phyloP scores from a whole-genome alignment of 2,888 invertebrate genomes.

The Trimorus sp. region DNA sequence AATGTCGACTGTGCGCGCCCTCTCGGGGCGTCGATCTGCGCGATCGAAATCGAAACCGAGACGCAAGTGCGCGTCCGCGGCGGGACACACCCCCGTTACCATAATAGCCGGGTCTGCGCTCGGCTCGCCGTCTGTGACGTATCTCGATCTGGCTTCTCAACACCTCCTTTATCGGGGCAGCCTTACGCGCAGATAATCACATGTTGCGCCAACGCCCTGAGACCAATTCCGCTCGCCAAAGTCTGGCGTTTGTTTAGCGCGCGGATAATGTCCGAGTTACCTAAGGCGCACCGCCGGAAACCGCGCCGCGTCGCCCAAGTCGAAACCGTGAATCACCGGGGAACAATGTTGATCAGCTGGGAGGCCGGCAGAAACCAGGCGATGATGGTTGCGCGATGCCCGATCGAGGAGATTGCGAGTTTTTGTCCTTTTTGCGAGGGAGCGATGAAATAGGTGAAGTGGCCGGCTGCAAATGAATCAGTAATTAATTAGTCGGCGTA shows the following conservation, averaged over 20 bases:
- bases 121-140: constrained; percentile 76
- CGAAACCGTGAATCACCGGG: constrained; percentile 45
- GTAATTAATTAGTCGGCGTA: too few species aligned
- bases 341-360: too few species aligned
- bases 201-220: constrained; percentile 73
- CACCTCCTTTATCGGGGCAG: constrained; percentile 80
- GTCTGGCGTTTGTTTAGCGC: constrained; percentile 78
- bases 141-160: constrained; percentile 79
- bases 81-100: constrained; percentile 53
- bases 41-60: constrained; percentile 62
- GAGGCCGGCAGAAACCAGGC: too few species aligned
- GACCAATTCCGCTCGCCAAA: constrained; percentile 75
- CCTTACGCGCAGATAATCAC: constrained; percentile 76
- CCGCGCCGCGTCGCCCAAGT: constrained; percentile 38
- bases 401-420: not conserved
- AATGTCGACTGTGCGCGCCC: constrained; percentile 4
- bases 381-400: too few species aligned
- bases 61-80: constrained; percentile 26
- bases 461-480: too few species aligned
- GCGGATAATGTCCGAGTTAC: constrained; percentile 70
- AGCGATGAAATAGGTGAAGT: too few species aligned
- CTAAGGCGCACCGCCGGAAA: constrained; percentile 43
- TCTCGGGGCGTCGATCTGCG: constrained; percentile 36
- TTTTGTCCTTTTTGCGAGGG: too few species aligned
- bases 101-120: constrained; percentile 71